Percentiles rank a stretch among this genome's conserved stretches.
Evolutionary conservation across 2,888 invertebrate genomes (phyloP).

Genomic region (Drosophila rubida): DNA sequence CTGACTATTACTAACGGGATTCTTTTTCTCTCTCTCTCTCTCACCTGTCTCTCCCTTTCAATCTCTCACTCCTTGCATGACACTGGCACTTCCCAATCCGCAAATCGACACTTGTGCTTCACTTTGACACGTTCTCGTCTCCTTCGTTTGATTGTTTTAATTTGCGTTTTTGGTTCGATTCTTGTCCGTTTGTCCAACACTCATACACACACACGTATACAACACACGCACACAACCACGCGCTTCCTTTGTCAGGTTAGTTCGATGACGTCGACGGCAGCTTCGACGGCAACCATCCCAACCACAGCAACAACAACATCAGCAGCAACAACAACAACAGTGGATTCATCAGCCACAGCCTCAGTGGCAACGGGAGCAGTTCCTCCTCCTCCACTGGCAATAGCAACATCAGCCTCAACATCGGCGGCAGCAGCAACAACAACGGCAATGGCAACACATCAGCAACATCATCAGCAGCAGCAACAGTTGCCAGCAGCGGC

Average conservation of each 20-base stretch:
- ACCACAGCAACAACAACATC: slow-evolving; percentile 34
- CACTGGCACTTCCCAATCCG: slow-evolving; percentile 18
- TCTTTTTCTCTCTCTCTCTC: slow-evolving; percentile 14
- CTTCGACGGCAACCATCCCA: slow-evolving; percentile 67
- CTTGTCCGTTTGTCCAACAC: slow-evolving; percentile 50
- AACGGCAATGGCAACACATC: slow-evolving; percentile 62
- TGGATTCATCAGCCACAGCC: slow-evolving; percentile 31
- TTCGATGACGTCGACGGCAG: slow-evolving; percentile 83
- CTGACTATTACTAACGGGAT: slow-evolving; percentile 60
- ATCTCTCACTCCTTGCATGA: slow-evolving; percentile 21
- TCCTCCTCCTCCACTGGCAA: slow-evolving; percentile 9
- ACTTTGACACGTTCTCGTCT: slow-evolving; percentile 27
- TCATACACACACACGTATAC: slow-evolving; percentile 43
- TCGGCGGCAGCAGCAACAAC: slow-evolving; percentile 74
- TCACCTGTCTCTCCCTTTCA: slow-evolving; percentile 7
- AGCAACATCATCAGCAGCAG: slow-evolving; percentile 84
- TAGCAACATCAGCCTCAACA: slow-evolving; percentile 27
- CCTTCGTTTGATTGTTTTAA: slow-evolving; percentile 67
- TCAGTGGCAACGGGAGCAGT: slow-evolving; percentile 26
- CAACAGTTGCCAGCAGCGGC: slow-evolving; percentile 32
- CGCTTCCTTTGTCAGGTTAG: slow-evolving; percentile 84
- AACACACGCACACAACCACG: slow-evolving; percentile 54
- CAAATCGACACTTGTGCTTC: slow-evolving; percentile 19
- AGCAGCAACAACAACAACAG: slow-evolving; percentile 32
- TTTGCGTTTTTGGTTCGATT: slow-evolving; percentile 62